phyloP scores from a whole-genome alignment of 2,797 vertebrate genomes.

The Pangasius mekongensis region DNA sequence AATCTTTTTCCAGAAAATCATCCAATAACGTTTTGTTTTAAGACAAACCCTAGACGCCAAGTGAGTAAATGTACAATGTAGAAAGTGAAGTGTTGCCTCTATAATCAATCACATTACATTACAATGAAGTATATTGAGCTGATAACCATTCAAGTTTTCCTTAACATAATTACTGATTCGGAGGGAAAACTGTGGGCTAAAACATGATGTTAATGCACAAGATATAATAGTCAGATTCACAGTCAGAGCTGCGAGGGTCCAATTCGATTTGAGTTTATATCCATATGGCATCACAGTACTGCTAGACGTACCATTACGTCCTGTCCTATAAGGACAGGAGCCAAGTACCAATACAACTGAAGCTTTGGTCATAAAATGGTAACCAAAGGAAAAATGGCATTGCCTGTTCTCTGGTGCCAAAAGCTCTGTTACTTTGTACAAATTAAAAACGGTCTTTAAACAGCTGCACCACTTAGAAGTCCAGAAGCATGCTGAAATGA shows the following conservation, averaged over 20 bases:
- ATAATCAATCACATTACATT: neutral
- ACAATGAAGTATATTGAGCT: neutral
- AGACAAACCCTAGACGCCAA: neutral
- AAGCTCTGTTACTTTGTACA: neutral
- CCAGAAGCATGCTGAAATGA: neutral
- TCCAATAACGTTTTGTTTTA: neutral
- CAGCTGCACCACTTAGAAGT: neutral
- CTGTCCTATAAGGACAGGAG: neutral
- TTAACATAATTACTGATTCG: neutral
- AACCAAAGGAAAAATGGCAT: neutral
- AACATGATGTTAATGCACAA: neutral
- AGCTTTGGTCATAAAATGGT: neutral
- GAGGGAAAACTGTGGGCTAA: neutral
- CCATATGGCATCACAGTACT: neutral
- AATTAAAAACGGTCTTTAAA: neutral
- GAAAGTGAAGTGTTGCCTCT: neutral
- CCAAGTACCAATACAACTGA: neutral
- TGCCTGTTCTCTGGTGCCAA: neutral
- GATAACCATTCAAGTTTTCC: neutral
- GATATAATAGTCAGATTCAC: neutral
- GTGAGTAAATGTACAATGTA: neutral
- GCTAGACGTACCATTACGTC: neutral
- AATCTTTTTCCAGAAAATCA: neutral
- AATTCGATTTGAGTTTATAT: neutral
- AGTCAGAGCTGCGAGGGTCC: neutral